Percentiles rank a stretch among this genome's conserved stretches.
These are phyloP conservation scores for Sinodicranocentrus sp. DNA, from an alignment of 2,888 invertebrate species.

Conservation along the genomic window DNA sequence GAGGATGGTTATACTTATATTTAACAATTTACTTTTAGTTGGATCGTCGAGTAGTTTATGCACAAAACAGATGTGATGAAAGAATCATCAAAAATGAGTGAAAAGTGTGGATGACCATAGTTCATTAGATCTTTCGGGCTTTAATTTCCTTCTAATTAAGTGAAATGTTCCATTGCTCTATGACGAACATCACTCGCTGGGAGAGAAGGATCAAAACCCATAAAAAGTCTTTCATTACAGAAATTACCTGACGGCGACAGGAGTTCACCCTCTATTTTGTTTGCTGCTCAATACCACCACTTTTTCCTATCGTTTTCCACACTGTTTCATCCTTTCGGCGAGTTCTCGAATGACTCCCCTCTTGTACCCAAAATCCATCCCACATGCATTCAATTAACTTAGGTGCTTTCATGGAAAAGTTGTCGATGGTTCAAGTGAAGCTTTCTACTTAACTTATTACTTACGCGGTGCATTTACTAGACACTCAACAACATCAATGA, in stretches of 20 bases:
- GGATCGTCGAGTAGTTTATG: neutral
- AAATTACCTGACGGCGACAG: constrained; percentile 69
- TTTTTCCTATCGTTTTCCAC: constrained; percentile 55
- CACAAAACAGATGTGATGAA: constrained; percentile 27
- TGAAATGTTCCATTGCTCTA: constrained; percentile 65
- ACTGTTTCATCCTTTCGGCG: constrained; percentile 35
- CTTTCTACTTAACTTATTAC: constrained; percentile 13
- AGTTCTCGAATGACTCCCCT: constrained; percentile 29
- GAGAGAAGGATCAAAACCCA: constrained; percentile 56
- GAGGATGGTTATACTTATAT: neutral
- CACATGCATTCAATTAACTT: constrained; percentile 70
- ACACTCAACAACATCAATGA: neutral
- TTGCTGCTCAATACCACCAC: constrained; percentile 19
- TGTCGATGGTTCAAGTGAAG: constrained; percentile 57
- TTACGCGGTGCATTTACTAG: neutral
- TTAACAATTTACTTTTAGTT: neutral
- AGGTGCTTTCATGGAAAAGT: constrained; percentile 57
- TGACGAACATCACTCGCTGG: neutral
- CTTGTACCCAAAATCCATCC: constrained; percentile 49
- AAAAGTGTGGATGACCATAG: constrained; percentile 57
- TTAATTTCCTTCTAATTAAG: constrained; percentile 74
- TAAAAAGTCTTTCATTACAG: constrained; percentile 74
- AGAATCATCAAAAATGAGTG: constrained; percentile 42
- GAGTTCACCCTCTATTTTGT: constrained; percentile 39
- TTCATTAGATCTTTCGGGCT: constrained; percentile 70